Evolutionary conservation across 2,888 invertebrate species (phyloP).

Genomic region (Melanophora roralis): DNA sequence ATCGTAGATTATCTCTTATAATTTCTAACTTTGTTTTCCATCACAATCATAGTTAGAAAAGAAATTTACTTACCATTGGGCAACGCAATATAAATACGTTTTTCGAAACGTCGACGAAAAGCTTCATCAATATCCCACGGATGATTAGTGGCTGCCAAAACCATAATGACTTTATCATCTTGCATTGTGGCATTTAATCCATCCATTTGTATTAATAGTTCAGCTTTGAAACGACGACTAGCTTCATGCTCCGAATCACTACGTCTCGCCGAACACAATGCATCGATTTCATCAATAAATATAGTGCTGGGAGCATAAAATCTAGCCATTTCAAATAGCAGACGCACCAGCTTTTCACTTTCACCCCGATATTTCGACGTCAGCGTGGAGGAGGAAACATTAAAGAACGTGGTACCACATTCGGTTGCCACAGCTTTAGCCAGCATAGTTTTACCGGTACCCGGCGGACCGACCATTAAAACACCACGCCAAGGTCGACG

Average conservation of each 20-base stretch:
- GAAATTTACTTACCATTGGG: conserved; percentile 81
- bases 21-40: too few species aligned
- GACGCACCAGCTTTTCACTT: conserved; percentile 90
- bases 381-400: conserved; percentile 90
- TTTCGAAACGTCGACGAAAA: conserved; percentile 89
- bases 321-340: conserved; percentile 92
- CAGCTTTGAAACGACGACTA: conserved; percentile 89
- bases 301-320: conserved; percentile 94
- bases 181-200: conserved; percentile 83
- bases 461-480: conserved; percentile 79
- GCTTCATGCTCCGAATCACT: conserved; percentile 93
- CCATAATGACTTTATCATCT: conserved; percentile 87
- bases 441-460: conserved; percentile 88
- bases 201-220: conserved; percentile 94
- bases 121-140: conserved; percentile 96
- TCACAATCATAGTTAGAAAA: background rate
- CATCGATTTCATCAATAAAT: conserved; percentile 94
- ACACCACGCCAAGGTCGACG: conserved; percentile 85
- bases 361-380: conserved; percentile 95
- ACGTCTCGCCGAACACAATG: conserved; percentile 88
- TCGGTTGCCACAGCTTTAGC: conserved; percentile 94
- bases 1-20: too few species aligned
- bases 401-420: conserved; percentile 91
- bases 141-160: conserved; percentile 93
- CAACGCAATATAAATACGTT: conserved; percentile 91